Conservation (phyloP, 2,888 invertebrate genomes). For the Lamellibrachia columna region DNA sequence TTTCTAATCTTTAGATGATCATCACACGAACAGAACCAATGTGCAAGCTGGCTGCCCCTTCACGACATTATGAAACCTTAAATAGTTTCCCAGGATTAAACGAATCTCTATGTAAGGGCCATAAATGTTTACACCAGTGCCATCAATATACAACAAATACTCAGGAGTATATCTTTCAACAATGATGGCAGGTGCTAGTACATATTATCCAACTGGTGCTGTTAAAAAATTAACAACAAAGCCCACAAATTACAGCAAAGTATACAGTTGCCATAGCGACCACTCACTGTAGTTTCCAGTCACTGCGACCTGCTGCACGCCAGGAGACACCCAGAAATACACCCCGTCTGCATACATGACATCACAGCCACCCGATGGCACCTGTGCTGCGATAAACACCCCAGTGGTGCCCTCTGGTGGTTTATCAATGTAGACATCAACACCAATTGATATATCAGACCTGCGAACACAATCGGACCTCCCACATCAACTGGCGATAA, state of each 20-base stretch:
- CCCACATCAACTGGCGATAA: not conserved
- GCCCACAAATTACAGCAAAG: not conserved
- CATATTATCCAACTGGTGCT: too few species aligned
- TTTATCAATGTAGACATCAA: not conserved
- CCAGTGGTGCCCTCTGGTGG: conserved; percentile 21
- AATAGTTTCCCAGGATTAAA: too few species aligned
- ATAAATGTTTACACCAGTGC: too few species aligned
- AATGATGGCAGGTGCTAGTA: too few species aligned
- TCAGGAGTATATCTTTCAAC: too few species aligned
- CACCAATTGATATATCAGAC: not conserved
- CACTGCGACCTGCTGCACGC: not conserved
- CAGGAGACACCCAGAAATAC: conserved; percentile 17
- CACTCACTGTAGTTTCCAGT: not conserved
- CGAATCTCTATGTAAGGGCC: too few species aligned
- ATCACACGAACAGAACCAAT: too few species aligned
- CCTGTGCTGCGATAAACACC: not conserved
- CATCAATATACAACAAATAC: too few species aligned
- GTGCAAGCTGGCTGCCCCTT: too few species aligned
- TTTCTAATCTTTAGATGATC: too few species aligned
- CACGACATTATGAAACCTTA: too few species aligned
- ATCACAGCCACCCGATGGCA: conserved; percentile 22
- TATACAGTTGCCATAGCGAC: not conserved
- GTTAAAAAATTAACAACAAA: too few species aligned
- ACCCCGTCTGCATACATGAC: conserved; percentile 22
- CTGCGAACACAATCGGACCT: not conserved